Base-by-base conservation (phyloP, 2,113 vertebrate genomes). In the Thinocorus orbignyianus region DNA sequence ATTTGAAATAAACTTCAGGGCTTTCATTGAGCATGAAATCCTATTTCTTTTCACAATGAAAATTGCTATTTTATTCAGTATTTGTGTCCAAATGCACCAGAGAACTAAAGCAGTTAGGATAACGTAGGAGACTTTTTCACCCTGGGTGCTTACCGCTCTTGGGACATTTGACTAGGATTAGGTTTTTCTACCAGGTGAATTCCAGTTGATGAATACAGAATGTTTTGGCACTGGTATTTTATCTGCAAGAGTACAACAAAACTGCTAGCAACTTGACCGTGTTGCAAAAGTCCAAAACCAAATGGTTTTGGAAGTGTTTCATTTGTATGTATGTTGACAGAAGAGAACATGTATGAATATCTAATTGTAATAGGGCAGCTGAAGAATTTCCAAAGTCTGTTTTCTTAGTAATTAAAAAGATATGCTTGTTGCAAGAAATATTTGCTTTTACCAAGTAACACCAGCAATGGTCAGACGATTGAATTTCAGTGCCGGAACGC, bases 121-220 rank as follows among this genome's bases (percentile, higher is more conserved):
- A 74, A 88, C 0, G 26, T 86, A 12, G 7, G 46, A 64, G 48
- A 68, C 7, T n/a, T 91, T 80, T 70, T 78, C 13, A 30, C 65
- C 42, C 41, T 58, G 2, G 31, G 4, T 65, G 13, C 10, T 80
- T 83, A 48, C 10, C 16, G 33, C 42, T 51, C 8, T 69, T 86
- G 54, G 26, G 42, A 80, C 7, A 52, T 79, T 90, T 81, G n/a
- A 48, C 8, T 26, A 24, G 17, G 39, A 48, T 71, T 23, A 54
- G 5, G 1, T 48, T 81, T 51, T 87, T 48, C 30, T 68, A 41
- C 13, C 13, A 18, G 8, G 28, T 79, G 42, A 71, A 79, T 64
- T 87, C 26, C 33, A 62, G 6, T 5, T 0, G 0, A 52, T 54
- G 17, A 83, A 70, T 58, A 51, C 9, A 37, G 49, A n/a, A 1